phyloP scores from a whole-genome alignment of 2,113 vertebrate genomes.

The Pedetes capensis region DNA sequence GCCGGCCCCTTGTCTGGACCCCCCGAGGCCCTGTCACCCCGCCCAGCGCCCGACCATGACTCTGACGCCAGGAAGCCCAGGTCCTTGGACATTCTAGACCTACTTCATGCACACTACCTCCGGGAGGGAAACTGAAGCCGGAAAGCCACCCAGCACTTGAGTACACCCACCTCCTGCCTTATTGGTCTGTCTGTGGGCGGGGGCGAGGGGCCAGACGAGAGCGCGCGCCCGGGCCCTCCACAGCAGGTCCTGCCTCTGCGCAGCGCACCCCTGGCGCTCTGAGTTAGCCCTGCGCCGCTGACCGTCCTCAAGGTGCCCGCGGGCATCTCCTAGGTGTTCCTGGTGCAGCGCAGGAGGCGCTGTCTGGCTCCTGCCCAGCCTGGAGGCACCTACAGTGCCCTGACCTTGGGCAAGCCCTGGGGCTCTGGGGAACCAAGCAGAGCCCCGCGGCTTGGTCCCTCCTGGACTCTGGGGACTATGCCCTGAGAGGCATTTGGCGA shows the following conservation, averaged over 20 bases:
- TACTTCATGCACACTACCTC: not conserved
- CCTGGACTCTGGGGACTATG: not conserved
- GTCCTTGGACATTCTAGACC: not conserved
- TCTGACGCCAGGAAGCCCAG: not conserved
- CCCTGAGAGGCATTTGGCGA: not conserved
- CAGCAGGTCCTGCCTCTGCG: not conserved
- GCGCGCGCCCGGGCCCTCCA: conserved; percentile 46
- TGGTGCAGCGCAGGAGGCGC: conserved; percentile 34
- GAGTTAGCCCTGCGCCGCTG: not conserved
- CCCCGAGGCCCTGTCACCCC: fast-evolving
- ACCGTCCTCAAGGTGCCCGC: conserved; percentile 70
- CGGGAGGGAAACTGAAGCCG: conserved; percentile 53
- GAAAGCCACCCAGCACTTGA: not conserved
- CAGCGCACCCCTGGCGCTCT: not conserved
- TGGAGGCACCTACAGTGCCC: not conserved
- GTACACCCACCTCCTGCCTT: fast-evolving
- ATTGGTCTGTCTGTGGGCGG: not conserved
- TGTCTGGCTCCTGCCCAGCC: conserved; percentile 47
- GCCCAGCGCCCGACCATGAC: fast-evolving
- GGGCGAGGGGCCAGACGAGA: not conserved
- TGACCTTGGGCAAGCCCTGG: conserved; percentile 48
- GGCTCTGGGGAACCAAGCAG: not conserved
- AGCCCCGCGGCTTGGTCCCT: not conserved
- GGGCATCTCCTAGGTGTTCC: conserved; percentile 26
- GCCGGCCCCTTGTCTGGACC: fast-evolving